Percentiles rank a stretch among this genome's conserved stretches.
phyloP scores from a whole-genome alignment of 1,140 invertebrate genomes.

The Cotesia glomerata region DNA sequence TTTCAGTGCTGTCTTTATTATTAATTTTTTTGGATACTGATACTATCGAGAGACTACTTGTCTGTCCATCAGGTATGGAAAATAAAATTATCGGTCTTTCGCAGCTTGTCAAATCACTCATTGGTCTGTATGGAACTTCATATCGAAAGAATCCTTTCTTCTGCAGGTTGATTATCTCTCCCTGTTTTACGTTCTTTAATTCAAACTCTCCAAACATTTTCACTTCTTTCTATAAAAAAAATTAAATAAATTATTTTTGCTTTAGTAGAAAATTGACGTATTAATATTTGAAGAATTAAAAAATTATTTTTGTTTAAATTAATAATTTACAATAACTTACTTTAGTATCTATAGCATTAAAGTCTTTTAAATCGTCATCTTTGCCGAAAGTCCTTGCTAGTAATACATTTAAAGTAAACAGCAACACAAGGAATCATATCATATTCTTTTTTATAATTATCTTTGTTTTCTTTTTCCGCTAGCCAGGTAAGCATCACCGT shows the following conservation, averaged over 20 bases:
- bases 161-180: slow-evolving; percentile 96
- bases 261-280: too few relatives aligned
- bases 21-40: slow-evolving; percentile 27
- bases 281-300: too few relatives aligned
- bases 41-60: slow-evolving; percentile 37
- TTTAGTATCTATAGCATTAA: slow-evolving; percentile 85
- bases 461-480: slow-evolving; percentile 64
- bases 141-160: slow-evolving; percentile 94
- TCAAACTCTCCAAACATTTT: slow-evolving; percentile 90
- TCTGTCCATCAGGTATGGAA: slow-evolving; percentile 91
- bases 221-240: slow-evolving; percentile 70
- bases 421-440: slow-evolving; percentile 80
- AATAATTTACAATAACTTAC: slow-evolving; percentile 60
- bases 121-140: slow-evolving; percentile 75
- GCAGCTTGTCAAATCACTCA: slow-evolving; percentile 71
- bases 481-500: slow-evolving; percentile 98
- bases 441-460: slow-evolving; percentile 50
- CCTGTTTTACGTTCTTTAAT: slow-evolving; percentile 81
- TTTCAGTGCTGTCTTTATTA: slow-evolving; percentile 41
- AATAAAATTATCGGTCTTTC: slow-evolving; percentile 84
- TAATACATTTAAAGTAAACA: slow-evolving; percentile 96
- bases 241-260: background rate
- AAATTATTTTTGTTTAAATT: too few relatives aligned
- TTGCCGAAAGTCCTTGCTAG: slow-evolving; percentile 90
- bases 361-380: slow-evolving; percentile 97